Base-by-base conservation (phyloP, 2,888 invertebrate species). In the Teinopalpus imperialis region DNA sequence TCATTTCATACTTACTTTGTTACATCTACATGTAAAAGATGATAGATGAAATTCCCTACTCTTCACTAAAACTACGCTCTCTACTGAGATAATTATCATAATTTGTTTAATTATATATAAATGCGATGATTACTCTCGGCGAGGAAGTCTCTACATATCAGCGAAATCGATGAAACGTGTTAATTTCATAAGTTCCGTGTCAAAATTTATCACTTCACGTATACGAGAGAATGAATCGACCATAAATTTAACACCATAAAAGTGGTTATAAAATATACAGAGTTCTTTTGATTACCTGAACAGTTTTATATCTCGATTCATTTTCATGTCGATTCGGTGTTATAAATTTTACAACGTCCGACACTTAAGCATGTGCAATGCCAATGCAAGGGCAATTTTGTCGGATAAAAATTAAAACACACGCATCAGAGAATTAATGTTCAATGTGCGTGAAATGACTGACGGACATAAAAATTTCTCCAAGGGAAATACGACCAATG, bases 381-480 rank as follows among this genome's bases (percentile, higher is more conserved):
- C 74, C 74, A 74, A 70, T 63, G 54, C 57, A 57, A 55, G 50
- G 52, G 61, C 66, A 75, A 74, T 73, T 72, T 70, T 65, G 69
- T 69, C 64, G 60, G 54, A n/a, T 51, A 54, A 66, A 71, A 73
- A 75, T 74, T 74, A 68, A 76, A 79, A 73, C 69, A 64, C 66
- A 74, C 70, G 6, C 10, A 18, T 9, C 10, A 20, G 27, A 29
- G 37, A 44, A 37, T 45, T 69, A 74, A 79, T 66, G 74, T 69
- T 81, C 77, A 81, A 80, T 64, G 70, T 60, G 76, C 87, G 81
- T 87, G 86, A 87, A 87, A 87, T 86, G 78, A 85, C 79, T 71
- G 67, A 57, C 68, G 73, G 62, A 75, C 71, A 80, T 85, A 80
- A 86, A 82, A 81, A 76, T 74, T 77, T 78, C 79, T 74, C 70